A percentile compares a stretch with the other conserved stretches of the same genome.
phyloP scores from a whole-genome alignment of 2,888 invertebrate species.

The Eristalinus sepulchralis region DNA sequence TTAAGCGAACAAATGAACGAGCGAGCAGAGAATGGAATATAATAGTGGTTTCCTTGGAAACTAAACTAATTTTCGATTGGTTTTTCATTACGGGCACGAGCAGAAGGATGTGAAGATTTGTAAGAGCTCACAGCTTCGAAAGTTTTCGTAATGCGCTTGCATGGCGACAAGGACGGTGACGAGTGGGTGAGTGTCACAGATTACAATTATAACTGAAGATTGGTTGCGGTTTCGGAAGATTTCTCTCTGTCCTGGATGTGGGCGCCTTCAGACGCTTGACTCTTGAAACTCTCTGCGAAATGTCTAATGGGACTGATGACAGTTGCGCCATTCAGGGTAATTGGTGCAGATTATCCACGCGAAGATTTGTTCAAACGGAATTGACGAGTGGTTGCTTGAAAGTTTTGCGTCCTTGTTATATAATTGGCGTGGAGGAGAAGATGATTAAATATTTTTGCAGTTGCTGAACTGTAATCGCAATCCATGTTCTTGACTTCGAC shows the following conservation, averaged over 20 bases:
- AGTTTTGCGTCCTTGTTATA: too few relatives aligned
- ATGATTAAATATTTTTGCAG: too few relatives aligned
- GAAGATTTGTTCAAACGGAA: background rate
- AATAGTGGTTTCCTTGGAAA: constrained; percentile 70
- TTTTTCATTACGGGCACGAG: constrained; percentile 29
- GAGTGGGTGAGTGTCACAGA: constrained; percentile 1
- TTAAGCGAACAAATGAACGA: constrained; percentile 31
- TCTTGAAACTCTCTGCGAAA: background rate
- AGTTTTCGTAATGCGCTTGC: background rate
- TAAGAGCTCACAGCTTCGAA: background rate
- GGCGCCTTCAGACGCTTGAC: background rate
- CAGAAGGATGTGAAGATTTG: constrained; percentile 2
- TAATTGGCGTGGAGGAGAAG: too few relatives aligned
- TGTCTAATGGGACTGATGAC: background rate
- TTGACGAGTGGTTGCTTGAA: background rate
- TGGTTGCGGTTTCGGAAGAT: constrained; percentile 2
- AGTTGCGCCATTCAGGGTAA: background rate
- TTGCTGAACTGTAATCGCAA: too few relatives aligned
- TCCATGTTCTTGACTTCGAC: too few relatives aligned
- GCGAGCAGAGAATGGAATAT: constrained; percentile 7
- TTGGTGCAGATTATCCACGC: background rate
- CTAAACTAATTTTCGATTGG: constrained; percentile 77
- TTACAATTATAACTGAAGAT: constrained; percentile 21
- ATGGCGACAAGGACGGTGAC: background rate
- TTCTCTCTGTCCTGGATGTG: background rate